These are phyloP conservation scores for Tiliqua scincoides DNA, from an alignment of 2,113 vertebrate genomes.

Conservation along the genomic window DNA sequence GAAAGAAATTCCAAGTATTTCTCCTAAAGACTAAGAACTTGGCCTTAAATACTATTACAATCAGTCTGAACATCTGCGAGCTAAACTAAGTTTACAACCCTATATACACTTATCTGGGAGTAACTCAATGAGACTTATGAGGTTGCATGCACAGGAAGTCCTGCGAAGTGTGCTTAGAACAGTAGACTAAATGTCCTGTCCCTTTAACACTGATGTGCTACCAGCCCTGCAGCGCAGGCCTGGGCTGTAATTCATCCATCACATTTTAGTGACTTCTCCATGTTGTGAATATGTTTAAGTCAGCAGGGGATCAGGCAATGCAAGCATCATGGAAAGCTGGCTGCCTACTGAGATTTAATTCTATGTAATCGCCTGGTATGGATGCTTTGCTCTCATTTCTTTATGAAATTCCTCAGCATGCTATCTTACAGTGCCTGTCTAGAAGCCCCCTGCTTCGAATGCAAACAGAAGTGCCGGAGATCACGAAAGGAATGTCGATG, in stretches of 20 bases:
- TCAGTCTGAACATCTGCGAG: too few species aligned
- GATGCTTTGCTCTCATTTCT: not conserved
- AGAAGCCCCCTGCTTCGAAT: not conserved
- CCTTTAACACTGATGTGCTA: not conserved
- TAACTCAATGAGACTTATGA: too few species aligned
- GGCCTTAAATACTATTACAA: too few species aligned
- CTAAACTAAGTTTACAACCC: too few species aligned
- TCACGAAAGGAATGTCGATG: not conserved
- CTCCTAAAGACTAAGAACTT: too few species aligned
- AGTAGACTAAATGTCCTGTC: not conserved
- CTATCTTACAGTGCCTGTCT: not conserved
- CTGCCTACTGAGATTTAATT: not conserved
- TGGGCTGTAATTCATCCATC: not conserved
- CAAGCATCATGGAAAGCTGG: rapidly evolving
- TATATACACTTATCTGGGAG: too few species aligned
- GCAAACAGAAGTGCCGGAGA: not conserved
- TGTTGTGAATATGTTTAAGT: not conserved
- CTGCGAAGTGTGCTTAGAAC: not conserved
- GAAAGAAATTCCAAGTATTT: too few species aligned
- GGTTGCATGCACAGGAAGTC: too few species aligned
- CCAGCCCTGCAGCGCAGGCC: too few species aligned
- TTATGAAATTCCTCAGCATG: not conserved
- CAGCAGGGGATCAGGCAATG: rapidly evolving
- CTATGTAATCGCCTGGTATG: not conserved
- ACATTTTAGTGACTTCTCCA: not conserved